Evolutionary conservation across 2,888 invertebrate genomes (phyloP).

Genomic region (Tenthredo livida): DNA sequence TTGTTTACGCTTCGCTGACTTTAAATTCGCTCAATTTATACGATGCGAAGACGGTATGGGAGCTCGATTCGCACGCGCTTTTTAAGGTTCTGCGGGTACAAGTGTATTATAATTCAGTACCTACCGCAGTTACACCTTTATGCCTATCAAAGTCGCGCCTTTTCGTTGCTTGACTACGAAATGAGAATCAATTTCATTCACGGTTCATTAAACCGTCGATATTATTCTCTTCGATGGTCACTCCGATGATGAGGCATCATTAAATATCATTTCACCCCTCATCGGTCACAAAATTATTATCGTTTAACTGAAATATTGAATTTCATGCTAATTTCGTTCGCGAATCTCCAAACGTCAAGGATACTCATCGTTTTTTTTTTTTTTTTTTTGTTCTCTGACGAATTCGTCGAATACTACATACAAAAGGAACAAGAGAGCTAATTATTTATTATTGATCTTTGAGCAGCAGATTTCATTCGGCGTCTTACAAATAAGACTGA

Average conservation of each 20-base stretch:
- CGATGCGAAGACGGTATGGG: neutral
- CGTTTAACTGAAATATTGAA: neutral
- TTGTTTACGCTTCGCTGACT: conserved; percentile 6
- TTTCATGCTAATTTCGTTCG: neutral
- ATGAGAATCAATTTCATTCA: conserved; percentile 1
- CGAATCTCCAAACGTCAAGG: neutral
- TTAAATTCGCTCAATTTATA: conserved; percentile 45
- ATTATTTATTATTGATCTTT: conserved; percentile 17
- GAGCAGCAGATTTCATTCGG: neutral
- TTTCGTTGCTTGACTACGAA: neutral
- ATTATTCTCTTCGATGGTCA: neutral
- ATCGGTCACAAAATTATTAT: neutral
- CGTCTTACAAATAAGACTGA: neutral
- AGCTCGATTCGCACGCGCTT: neutral
- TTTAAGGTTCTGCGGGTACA: neutral
- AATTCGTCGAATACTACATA: neutral
- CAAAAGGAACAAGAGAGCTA: neutral
- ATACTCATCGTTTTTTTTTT: no score
- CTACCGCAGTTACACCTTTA: neutral
- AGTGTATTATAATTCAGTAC: neutral
- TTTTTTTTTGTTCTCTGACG: neutral
- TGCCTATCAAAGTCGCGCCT: neutral
- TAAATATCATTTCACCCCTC: neutral
- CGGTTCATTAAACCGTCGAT: neutral
- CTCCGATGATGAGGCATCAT: neutral